Evolutionary conservation across 1,140 invertebrate genomes (phyloP).

Genomic region (Scylla paramamosain): DNA sequence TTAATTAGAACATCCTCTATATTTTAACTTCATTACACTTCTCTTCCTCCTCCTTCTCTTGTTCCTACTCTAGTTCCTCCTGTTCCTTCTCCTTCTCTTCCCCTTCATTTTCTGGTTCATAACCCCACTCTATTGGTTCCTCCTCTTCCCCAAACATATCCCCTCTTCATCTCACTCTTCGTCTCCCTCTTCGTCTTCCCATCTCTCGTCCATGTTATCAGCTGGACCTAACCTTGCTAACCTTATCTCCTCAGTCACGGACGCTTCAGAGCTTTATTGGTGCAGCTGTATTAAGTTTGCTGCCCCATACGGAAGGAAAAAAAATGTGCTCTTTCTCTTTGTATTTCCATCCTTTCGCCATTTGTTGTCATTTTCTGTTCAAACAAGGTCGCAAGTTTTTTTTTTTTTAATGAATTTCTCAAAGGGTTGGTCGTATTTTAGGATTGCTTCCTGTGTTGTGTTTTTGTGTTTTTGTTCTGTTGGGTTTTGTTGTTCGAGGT

Average conservation of each 20-base stretch:
- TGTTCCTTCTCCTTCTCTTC: background rate
- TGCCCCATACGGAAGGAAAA: background rate
- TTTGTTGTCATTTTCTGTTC: background rate
- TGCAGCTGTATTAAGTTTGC: background rate
- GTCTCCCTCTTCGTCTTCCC: too few species aligned
- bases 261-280: background rate
- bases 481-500: background rate
- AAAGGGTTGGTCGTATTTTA: background rate
- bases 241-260: background rate
- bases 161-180: too few species aligned
- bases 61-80: too few species aligned
- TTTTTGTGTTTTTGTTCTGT: background rate
- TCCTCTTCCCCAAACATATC: too few species aligned
- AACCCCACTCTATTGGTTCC: too few species aligned
- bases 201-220: background rate
- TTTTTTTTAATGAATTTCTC: background rate
- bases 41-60: constrained; percentile 32
- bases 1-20: too few species aligned
- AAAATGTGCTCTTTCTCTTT: background rate
- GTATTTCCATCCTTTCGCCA: background rate
- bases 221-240: background rate
- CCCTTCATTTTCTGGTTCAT: too few species aligned
- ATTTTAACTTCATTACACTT: background rate
- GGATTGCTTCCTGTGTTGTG: background rate
- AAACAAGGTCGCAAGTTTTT: background rate